Base-by-base conservation (phyloP, 2,113 vertebrate genomes). In the Larimichthys crocea region DNA sequence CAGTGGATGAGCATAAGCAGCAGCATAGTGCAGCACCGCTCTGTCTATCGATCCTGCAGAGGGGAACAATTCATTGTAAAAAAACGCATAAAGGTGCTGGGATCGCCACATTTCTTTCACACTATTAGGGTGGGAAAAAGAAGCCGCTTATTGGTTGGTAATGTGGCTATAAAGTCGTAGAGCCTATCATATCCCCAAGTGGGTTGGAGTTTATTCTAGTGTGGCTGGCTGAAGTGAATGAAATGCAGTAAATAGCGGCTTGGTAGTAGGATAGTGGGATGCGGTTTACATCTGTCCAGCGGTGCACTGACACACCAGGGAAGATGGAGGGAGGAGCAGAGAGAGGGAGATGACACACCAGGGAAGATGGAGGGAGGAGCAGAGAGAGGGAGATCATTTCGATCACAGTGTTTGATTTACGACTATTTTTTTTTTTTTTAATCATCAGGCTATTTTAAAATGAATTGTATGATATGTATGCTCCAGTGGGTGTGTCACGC, bases 401-500 rank as follows among this genome's bases (percentile, higher is more conserved):
- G 53, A 70, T 14, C 12, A 7, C 22, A 12, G 12, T 17, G 26
- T 15, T 78, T 68, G n/a, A 76, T 88, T 86, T 85, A 73, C 17
- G 31, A 59, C 52, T 17, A 50, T 22, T 35, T 35, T 20, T 35
- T 35, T 35, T 4, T 85, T 80, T n/a, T 86, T 79, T 61, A 44
- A 35, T 59, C 10, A 50, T 70, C 63, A 12, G 26, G 57, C 26
- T 67, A 19, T 56, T 83, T 66, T 83, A 46, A 44, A 68, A 44
- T 26, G 52, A 60, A 72, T 80, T 77, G 83, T 44, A 62, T 55
- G 59, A 52, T 68, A 68, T 42, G 40, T 57, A 46, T 19, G 79
- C 60, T 83, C 31, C 19, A 55, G 90, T 90, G 92, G 91, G 90
- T 90, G 91, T 93, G 91, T 92, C 90, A 52, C 70, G 67, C 71